Evolutionary conservation across 2,888 invertebrate species (phyloP), one percentile per base, ranked within the genome.

Genomic region (Hybos culiciformis): DNA sequence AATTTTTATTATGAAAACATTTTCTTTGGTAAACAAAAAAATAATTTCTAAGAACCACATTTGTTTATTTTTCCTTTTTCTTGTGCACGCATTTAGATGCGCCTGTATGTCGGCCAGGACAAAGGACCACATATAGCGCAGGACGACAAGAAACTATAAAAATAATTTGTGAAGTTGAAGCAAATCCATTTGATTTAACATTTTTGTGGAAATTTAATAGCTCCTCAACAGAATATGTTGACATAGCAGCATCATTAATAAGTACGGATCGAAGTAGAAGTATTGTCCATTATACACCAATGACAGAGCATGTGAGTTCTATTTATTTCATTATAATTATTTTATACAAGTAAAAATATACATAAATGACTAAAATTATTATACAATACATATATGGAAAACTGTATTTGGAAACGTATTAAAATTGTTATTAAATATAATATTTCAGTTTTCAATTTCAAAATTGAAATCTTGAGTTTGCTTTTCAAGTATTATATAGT

Each of bases 161-260:
- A 56, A 74, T 83, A 50, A 68, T 73, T n/a, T 84, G 83, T 63
- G 80, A 80, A 60, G 67, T 83, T 44, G 81, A 83, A 56, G 79
- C 81, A 26, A 82, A 83, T 67, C 84, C 84, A 15, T 63, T 72
- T 43, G 77, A 78, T 51, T 71, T 80, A 29, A 70, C 70, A 51
- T 83, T 80, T 65, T 70, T 72, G 46, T 83, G 83, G 83, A 79
- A 77, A 64, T 81, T 84, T 67, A 84, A 84, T 70, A 80, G 79
- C 60, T 75, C 78, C 33, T 56, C 59, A 41, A 74, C 75, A 51
- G 81, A 81, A 54, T 72, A 75, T 21, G 70, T 78, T 48, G 80
- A 82, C 63, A 76, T 82, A 53, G 73, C 78, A 12, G 72, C 74
- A 47, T 74, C 73, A 43, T 71, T 73, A 51, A 70, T 78, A 49